Evolutionary conservation across 2,113 vertebrate species (phyloP).

Genomic region (Istiophorus platypterus): DNA sequence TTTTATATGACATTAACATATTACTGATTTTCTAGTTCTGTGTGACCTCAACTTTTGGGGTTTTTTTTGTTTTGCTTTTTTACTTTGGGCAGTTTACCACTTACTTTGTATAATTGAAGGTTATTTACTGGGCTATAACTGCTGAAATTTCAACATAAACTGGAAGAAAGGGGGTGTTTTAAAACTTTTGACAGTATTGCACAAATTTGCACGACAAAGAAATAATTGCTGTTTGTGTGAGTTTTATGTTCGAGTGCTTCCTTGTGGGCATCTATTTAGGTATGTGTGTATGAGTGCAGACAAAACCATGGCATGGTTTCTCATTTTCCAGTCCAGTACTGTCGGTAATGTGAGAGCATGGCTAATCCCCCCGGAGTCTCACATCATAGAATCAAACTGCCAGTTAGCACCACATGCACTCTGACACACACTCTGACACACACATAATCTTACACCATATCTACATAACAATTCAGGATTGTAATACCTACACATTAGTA

Average conservation of each 20-base stretch:
- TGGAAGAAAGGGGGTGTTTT: no score
- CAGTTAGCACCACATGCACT: conserved; percentile 53
- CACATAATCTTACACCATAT: not conserved
- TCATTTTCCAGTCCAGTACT: conserved; percentile 86
- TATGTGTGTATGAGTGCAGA: conserved; percentile 25
- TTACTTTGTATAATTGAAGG: no score
- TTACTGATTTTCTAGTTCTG: no score
- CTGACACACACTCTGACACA: conserved; percentile 26
- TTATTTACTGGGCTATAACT: no score
- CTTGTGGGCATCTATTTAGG: conserved; percentile 31
- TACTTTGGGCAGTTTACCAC: no score
- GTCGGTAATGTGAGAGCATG: conserved; percentile 81
- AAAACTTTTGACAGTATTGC: no score
- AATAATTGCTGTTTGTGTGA: conserved; percentile 30
- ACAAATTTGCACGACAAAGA: conserved; percentile 22
- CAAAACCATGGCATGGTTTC: conserved; percentile 79
- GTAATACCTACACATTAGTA: conserved; percentile 11
- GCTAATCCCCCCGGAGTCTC: conserved; percentile 76
- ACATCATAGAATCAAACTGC: conserved; percentile 74
- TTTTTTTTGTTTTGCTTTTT: no score
- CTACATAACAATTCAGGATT: conserved; percentile 12
- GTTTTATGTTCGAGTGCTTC: conserved; percentile 3
- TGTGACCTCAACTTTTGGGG: no score
- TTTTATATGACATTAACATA: no score
- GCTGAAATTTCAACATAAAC: no score